Conservation (phyloP, 2,888 invertebrate genomes). For the Ormyrus rosae region DNA sequence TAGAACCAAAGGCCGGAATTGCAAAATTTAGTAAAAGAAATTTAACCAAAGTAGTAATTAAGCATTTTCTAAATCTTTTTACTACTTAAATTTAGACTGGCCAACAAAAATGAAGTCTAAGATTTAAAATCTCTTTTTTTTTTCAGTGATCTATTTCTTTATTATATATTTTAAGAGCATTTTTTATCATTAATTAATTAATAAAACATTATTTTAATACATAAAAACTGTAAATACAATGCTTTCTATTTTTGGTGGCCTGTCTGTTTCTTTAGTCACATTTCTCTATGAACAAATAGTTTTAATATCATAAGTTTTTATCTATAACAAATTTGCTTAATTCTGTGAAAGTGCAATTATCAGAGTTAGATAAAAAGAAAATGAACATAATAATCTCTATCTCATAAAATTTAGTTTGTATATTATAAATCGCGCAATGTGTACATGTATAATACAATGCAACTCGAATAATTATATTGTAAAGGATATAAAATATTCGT, state of each 20-base stretch:
- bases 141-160: no score
- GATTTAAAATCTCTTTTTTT: conserved; percentile 3
- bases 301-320: background rate
- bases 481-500: conserved; percentile 30
- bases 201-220: conserved; percentile 17
- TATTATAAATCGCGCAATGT: conserved; percentile 34
- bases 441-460: conserved; percentile 47
- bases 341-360: conserved; percentile 17
- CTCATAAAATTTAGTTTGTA: conserved; percentile 19
- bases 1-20: background rate
- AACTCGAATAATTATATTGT: conserved; percentile 26
- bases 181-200: background rate
- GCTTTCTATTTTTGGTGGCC: conserved; percentile 35
- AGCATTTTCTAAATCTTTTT: conserved; percentile 29
- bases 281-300: conserved; percentile 1
- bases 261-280: conserved; percentile 5
- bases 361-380: conserved; percentile 30
- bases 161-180: no score
- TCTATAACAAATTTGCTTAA: background rate
- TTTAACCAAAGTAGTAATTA: background rate
- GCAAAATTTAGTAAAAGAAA: conserved; percentile 17
- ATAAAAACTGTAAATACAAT: conserved; percentile 38
- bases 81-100: conserved; percentile 11
- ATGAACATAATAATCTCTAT: conserved; percentile 28
- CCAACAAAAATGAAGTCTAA: conserved; percentile 21